These are phyloP conservation scores for Troides aeacus DNA, from an alignment of 2,888 invertebrate genomes.

Conservation along the genomic window DNA sequence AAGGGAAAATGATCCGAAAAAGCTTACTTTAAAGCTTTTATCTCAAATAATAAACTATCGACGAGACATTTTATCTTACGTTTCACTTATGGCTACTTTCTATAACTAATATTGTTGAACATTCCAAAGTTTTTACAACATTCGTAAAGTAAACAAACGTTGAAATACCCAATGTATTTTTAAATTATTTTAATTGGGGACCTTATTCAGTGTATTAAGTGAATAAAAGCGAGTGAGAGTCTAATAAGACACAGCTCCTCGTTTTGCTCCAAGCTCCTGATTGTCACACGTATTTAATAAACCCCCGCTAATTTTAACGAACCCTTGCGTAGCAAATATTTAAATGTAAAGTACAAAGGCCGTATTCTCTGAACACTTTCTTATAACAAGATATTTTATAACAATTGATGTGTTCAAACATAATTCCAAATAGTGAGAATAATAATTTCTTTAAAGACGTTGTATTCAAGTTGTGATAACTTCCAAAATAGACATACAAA, in stretches of 20 bases:
- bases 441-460: too few species aligned
- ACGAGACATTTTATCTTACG: not conserved
- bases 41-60: not conserved
- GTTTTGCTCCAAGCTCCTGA: slow-evolving; percentile 36
- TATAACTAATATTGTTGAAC: not conserved
- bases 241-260: not conserved
- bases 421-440: not conserved
- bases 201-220: not conserved
- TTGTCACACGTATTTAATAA: slow-evolving; percentile 67
- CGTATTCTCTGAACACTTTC: not conserved
- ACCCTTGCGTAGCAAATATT: slow-evolving; percentile 46
- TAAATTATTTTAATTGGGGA: not conserved
- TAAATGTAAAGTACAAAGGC: slow-evolving; percentile 41
- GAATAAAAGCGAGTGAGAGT: slow-evolving; percentile 43
- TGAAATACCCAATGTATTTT: not conserved
- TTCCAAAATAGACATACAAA: too few species aligned
- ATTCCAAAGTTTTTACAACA: not conserved
- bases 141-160: not conserved
- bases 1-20: too few species aligned
- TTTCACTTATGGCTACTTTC: not conserved
- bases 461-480: too few species aligned
- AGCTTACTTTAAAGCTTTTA: too few species aligned
- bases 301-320: slow-evolving; percentile 57
- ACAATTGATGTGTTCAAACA: not conserved
- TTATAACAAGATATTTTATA: not conserved